Evolutionary conservation across 2,797 vertebrate genomes (phyloP), one percentile per base, ranked within the genome.

Genomic region (Echiichthys vipera): DNA sequence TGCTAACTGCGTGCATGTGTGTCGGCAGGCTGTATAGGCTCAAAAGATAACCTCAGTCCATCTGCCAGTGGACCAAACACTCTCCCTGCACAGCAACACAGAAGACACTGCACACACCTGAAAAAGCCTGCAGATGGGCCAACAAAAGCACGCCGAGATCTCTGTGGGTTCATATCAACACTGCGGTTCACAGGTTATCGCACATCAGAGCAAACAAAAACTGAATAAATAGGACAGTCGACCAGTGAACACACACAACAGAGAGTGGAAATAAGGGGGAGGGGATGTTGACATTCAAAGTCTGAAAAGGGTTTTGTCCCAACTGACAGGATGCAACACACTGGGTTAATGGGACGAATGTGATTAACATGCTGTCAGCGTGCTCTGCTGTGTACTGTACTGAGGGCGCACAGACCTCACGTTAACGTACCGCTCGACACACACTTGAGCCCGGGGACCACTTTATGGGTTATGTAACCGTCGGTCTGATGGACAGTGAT

Each of bases 251-350:
- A 36, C 43, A 67, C 30, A 56, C 49, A 43, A 46, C 24, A 2
- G 37, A 46, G 64, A 50, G 49, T 29, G 42, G 30, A 66, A 64
- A 65, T 47, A 53, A 70, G 65, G 64, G 71, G 71, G 78, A 70
- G 81, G 74, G 69, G 73, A 53, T 84, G 85, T 84, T 88, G 82
- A 89, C 83, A 59, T 85, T 89, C 82, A 85, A 88, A 90, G 49
- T 22, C 76, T 84, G 56, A 78, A 84, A 86, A 77, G 80, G 61
- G 56, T 79, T 86, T 89, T 84, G 78, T 84, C 70, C 63, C 36
- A 59, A 27, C 81, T 81, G 86, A 84, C 68, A 37, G 46, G 73
- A 83, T 79, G 74, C 81, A 82, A 81, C 58, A 5, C 71, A 50
- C 45, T 17, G 30, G 0, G 59, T 70, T 77, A 82, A 84, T 64